Conservation (phyloP, 2,888 invertebrate species). For the Limnephilus marmoratus region DNA sequence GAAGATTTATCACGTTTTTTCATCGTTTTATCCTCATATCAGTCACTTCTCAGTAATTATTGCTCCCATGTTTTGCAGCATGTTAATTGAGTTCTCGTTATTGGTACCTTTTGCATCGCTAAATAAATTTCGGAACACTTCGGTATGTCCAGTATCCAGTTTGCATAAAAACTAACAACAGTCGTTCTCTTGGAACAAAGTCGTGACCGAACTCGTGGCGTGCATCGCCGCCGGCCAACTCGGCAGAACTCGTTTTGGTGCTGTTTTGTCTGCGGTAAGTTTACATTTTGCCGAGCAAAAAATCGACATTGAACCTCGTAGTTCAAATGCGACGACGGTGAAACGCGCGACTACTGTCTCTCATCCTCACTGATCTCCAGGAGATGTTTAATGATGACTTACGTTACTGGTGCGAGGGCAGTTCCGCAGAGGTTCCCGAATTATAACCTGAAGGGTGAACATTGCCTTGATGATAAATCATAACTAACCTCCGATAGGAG, state of each 20-base stretch:
- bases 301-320: constrained; percentile 51
- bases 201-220: constrained; percentile 36
- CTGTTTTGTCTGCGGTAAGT: constrained; percentile 26
- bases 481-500: too few relatives aligned
- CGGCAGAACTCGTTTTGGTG: constrained; percentile 38
- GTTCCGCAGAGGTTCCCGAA: background rate
- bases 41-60: background rate
- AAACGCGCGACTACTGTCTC: background rate
- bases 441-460: background rate
- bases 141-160: constrained; percentile 23
- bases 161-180: constrained; percentile 41
- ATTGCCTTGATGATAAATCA: background rate
- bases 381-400: background rate
- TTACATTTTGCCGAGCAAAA: constrained; percentile 43
- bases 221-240: constrained; percentile 40
- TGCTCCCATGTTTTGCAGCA: background rate
- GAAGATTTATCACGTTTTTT: background rate
- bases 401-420: background rate
- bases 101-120: background rate
- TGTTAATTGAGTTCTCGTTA: constrained; percentile 2
- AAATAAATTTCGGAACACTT: constrained; percentile 21
- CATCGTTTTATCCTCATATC: background rate
- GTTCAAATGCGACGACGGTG: constrained; percentile 19
- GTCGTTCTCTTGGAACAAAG: constrained; percentile 6
- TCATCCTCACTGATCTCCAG: background rate